phyloP scores from a whole-genome alignment of 2,888 invertebrate genomes.

The Aquatica leii region DNA sequence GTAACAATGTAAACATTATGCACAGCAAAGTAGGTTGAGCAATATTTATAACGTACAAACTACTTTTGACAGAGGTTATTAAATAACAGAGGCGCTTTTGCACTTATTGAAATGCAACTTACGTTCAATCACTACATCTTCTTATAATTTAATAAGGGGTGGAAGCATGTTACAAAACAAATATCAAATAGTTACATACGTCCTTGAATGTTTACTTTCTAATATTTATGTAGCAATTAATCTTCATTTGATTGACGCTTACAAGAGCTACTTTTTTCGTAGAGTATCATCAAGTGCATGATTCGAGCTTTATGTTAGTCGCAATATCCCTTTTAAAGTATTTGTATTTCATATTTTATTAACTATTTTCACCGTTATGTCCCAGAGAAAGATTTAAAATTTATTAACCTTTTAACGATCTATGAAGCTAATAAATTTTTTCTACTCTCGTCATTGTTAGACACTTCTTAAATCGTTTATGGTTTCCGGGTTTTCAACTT shows the following conservation, averaged over 20 bases:
- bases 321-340: background rate
- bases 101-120: background rate
- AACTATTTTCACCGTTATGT: conserved; percentile 4
- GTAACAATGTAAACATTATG: conserved; percentile 8
- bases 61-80: background rate
- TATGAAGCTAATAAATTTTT: too few species aligned
- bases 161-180: background rate
- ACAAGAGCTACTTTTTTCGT: conserved; percentile 7
- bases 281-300: conserved; percentile 9
- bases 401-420: background rate
- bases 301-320: conserved; percentile 10
- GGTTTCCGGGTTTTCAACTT: too few species aligned
- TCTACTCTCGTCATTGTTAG: too few species aligned
- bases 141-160: background rate
- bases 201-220: conserved; percentile 9
- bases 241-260: conserved; percentile 13
- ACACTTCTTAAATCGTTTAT: too few species aligned
- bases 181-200: conserved; percentile 6
- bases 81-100: background rate
- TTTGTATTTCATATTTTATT: background rate
- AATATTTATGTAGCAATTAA: conserved; percentile 14
- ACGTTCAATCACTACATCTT: background rate
- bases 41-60: background rate
- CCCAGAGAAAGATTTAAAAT: background rate
- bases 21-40: background rate